phyloP scores from a whole-genome alignment of 2,888 invertebrate species.

The Nymphalis c-album region DNA sequence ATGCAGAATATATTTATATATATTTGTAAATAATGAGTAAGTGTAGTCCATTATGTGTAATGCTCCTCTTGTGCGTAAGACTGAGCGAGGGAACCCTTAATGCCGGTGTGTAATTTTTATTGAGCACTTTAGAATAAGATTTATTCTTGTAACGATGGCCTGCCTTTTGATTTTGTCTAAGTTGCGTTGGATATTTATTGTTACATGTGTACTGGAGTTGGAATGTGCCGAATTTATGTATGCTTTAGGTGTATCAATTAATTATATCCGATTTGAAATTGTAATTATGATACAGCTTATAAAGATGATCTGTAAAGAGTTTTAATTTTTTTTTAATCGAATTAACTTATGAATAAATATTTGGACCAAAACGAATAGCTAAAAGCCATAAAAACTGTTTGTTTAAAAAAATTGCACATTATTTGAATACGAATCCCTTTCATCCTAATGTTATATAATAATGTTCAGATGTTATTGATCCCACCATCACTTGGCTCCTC shows the following conservation, averaged over 20 bases:
- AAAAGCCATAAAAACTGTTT: slow-evolving; percentile 5
- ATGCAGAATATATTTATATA: slow-evolving; percentile 10
- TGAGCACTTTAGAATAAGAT: slow-evolving; percentile 50
- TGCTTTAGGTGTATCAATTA: neutral
- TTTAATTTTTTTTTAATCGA: neutral
- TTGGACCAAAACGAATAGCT: slow-evolving; percentile 8
- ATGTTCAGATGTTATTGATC: neutral
- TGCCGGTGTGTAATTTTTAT: slow-evolving; percentile 46
- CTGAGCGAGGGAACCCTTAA: slow-evolving; percentile 56
- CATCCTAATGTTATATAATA: neutral
- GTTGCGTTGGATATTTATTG: slow-evolving; percentile 61
- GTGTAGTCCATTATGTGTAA: slow-evolving; percentile 14
- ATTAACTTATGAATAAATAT: slow-evolving; percentile 4
- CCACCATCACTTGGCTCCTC: neutral
- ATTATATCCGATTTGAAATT: slow-evolving; percentile 1
- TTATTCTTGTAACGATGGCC: slow-evolving; percentile 23
- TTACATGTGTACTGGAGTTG: slow-evolving; percentile 39
- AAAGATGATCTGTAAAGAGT: neutral
- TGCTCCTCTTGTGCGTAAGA: slow-evolving; percentile 46
- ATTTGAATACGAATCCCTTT: neutral
- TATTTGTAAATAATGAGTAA: slow-evolving; percentile 11
- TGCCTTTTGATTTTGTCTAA: slow-evolving; percentile 49
- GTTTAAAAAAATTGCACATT: neutral
- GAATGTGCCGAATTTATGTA: slow-evolving; percentile 31
- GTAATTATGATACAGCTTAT: neutral